Conservation (phyloP, 2,797 vertebrate genomes). For the Anableps anableps region DNA sequence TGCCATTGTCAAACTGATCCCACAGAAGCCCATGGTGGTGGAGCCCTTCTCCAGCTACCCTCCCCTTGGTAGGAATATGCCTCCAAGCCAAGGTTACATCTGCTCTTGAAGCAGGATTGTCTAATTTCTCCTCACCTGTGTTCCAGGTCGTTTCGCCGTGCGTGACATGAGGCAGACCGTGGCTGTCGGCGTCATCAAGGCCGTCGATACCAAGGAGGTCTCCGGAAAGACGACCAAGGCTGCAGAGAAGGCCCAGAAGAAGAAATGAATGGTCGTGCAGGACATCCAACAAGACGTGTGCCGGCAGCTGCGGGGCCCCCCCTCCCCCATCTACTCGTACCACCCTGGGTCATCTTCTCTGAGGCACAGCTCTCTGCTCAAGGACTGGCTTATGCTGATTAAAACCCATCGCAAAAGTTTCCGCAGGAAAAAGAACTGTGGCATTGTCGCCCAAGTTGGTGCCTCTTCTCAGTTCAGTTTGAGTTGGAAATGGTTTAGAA, state of each 20-base stretch:
- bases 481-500: constrained; percentile 80
- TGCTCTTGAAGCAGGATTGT: not conserved
- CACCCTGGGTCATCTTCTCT: constrained; percentile 70
- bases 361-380: constrained; percentile 79
- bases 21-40: constrained; percentile 83
- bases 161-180: constrained; percentile 88
- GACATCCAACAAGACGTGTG: constrained; percentile 64
- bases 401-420: constrained; percentile 88
- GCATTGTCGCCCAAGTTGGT: constrained; percentile 73
- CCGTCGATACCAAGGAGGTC: constrained; percentile 72
- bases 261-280: constrained; percentile 79
- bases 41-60: constrained; percentile 79
- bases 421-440: constrained; percentile 80
- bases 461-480: constrained; percentile 82
- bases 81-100: not conserved
- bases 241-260: constrained; percentile 79
- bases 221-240: constrained; percentile 80
- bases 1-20: constrained; percentile 78
- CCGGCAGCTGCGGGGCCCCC: constrained; percentile 57
- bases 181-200: constrained; percentile 85
- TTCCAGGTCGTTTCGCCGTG: constrained; percentile 82
- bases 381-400: constrained; percentile 88
- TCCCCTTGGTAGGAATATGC: constrained; percentile 74
- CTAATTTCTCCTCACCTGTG: not conserved
- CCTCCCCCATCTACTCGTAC: constrained; percentile 37